Conservation (phyloP, 2,797 vertebrate species). For the Hypotaenidia philippensis region DNA sequence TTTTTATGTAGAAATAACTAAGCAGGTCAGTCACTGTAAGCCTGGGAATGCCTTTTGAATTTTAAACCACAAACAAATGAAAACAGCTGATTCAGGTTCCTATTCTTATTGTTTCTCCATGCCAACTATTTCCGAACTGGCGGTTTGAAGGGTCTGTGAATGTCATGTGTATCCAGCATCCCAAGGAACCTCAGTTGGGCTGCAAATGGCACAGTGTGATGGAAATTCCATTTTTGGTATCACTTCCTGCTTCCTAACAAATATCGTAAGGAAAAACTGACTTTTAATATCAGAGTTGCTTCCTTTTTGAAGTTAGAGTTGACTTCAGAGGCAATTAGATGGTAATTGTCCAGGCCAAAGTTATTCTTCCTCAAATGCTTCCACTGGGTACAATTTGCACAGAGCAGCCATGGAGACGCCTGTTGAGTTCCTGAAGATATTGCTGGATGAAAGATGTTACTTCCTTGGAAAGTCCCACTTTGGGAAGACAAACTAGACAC, state of each 20-base stretch:
- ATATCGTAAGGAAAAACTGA: neutral
- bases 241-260: neutral
- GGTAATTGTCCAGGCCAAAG: neutral
- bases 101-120: neutral
- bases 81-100: conserved; percentile 27
- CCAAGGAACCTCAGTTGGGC: neutral
- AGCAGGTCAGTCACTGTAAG: conserved; percentile 20
- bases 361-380: neutral
- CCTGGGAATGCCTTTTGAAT: neutral
- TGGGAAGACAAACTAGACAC: neutral
- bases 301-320: neutral
- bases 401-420: neutral
- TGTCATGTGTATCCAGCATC: neutral
- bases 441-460: neutral
- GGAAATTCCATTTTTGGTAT: neutral
- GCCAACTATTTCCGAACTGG: neutral
- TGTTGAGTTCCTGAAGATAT: neutral
- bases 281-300: neutral
- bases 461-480: neutral
- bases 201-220: neutral
- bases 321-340: neutral
- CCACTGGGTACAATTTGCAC: fast-evolving
- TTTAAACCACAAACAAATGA: conserved; percentile 15
- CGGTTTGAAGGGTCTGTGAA: neutral
- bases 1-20: conserved; percentile 12